These are phyloP conservation scores for Gymnothorax javanicus DNA, from an alignment of 2,797 vertebrate species.

Conservation along the genomic window DNA sequence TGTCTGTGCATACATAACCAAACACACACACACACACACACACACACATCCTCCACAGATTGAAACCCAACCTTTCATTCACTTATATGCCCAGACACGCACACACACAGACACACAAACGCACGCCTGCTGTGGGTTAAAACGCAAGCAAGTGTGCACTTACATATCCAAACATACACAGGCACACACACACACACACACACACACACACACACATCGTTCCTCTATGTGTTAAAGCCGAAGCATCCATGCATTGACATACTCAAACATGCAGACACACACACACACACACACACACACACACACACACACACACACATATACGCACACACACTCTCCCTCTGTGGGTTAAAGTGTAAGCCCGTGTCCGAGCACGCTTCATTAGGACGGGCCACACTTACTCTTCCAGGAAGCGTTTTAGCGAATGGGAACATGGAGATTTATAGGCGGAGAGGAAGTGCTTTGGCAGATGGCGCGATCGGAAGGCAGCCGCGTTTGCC, in stretches of 20 bases:
- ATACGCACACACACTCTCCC: not conserved
- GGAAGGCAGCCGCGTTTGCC: slow-evolving; percentile 43
- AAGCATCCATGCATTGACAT: not conserved
- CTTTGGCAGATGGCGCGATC: slow-evolving; percentile 12
- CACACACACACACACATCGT: not conserved
- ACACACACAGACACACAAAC: too few relatives aligned
- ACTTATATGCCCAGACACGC: too few relatives aligned
- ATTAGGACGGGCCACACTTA: slow-evolving; percentile 46
- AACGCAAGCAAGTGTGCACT: not conserved
- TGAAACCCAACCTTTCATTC: not conserved
- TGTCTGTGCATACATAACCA: not conserved
- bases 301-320: not conserved
- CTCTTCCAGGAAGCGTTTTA: slow-evolving; percentile 51
- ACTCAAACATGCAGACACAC: not conserved
- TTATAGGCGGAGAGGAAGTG: slow-evolving; percentile 44
- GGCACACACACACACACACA: not conserved
- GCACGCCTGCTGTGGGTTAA: not conserved
- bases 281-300: not conserved
- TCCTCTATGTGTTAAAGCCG: too few relatives aligned
- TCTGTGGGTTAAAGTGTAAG: not conserved
- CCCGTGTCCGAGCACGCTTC: slow-evolving; percentile 50
- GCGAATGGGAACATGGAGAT: slow-evolving; percentile 56
- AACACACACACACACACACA: not conserved
- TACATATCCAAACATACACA: not conserved
- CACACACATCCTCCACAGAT: not conserved